phyloP scores from a whole-genome alignment of 2,797 vertebrate genomes.

The Aselliscus stoliczkanus region DNA sequence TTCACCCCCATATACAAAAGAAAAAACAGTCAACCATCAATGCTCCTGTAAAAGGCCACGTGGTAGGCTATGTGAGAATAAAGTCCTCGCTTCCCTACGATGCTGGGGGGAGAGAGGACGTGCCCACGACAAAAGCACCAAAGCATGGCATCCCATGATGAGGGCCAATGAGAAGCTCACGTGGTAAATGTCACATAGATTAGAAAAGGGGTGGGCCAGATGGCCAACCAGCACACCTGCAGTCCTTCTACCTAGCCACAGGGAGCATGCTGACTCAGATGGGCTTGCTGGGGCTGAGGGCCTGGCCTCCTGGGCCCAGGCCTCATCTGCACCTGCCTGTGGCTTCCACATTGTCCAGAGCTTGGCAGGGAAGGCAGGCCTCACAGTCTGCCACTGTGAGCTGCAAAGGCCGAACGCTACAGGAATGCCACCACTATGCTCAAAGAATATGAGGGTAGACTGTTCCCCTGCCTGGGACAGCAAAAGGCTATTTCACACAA shows the following conservation, averaged over 20 bases:
- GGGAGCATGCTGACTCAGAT: fast-evolving
- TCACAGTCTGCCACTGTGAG: fast-evolving
- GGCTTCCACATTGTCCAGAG: background rate
- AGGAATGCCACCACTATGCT: background rate
- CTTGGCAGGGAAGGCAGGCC: background rate
- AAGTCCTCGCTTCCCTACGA: background rate
- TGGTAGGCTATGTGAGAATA: background rate
- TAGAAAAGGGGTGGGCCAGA: background rate
- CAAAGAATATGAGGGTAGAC: background rate
- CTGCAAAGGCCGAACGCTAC: fast-evolving
- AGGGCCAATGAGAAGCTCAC: background rate
- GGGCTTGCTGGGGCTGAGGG: background rate
- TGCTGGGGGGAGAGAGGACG: background rate
- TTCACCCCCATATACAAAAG: background rate
- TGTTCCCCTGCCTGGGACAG: background rate
- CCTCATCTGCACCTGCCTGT: background rate
- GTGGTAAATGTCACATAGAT: background rate
- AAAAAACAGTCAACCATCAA: background rate
- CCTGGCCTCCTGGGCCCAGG: background rate
- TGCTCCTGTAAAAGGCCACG: background rate
- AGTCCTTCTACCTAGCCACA: background rate
- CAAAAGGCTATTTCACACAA: background rate
- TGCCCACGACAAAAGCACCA: background rate
- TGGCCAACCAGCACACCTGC: background rate
- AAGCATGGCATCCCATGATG: background rate